Base-by-base conservation (phyloP, 2,888 invertebrate genomes). In the Aelia acuminata region DNA sequence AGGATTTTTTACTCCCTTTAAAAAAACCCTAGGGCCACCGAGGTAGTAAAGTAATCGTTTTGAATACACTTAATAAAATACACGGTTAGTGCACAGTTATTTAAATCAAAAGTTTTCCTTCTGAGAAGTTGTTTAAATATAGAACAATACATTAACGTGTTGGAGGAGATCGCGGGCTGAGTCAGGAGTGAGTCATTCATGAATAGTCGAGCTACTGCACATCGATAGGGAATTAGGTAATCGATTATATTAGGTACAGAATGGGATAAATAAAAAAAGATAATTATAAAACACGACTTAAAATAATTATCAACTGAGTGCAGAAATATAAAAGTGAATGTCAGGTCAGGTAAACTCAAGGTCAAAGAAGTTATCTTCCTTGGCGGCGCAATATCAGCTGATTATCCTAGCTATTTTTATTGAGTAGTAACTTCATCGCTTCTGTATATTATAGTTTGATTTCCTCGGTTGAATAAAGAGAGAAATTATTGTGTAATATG, bases 91-190 rank as follows among this genome's bases (percentile, higher is more conserved):
- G n/a, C n/a, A n/a, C n/a, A n/a, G n/a, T n/a, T n/a, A n/a, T n/a
- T n/a, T n/a, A n/a, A n/a, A n/a, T n/a, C n/a, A n/a, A n/a, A n/a
- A n/a, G n/a, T n/a, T n/a, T n/a, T n/a, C n/a, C n/a, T n/a, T n/a
- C n/a, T n/a, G n/a, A 1, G 8, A 7, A 50, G 50, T 7, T 5
- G 20, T 22, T 20, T 53, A 53, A n/a, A 53, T 57, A 26, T 57
- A 57, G 26, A 57, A n/a, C n/a, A n/a, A n/a, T n/a, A 57, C 57
- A 57, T 57, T 53, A 57, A 57, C 57, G n/a, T 26, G 26, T 57
- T 26, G 11, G 26, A 57, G 13, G 57, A 57, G 57, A 57, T 57
- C 57, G 57, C 57, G 13, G 26, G 26, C 11, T 57, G 57, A 57
- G 57, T 57, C 57, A 57, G 0, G 57, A 57, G 57, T 57, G 57